A percentile compares a stretch with the other conserved stretches of the same genome.
Conservation (phyloP, 2,113 vertebrate genomes). For the Corythoichthys haematopterus region DNA sequence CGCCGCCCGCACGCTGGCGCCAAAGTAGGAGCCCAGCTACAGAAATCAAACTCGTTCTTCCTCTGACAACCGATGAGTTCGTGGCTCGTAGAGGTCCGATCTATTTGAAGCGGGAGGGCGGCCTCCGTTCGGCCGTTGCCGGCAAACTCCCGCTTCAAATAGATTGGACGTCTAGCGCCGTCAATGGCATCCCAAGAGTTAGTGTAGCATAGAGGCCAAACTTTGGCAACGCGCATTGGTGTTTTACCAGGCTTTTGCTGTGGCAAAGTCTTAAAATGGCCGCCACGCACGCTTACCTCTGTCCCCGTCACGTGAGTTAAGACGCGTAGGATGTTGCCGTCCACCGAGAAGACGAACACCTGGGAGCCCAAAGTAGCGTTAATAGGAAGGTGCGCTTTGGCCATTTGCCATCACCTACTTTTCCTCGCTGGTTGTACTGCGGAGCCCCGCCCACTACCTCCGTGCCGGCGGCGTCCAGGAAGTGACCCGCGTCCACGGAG, state of each 20-base stretch:
- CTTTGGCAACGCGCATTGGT: too few species aligned
- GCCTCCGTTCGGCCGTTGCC: too few species aligned
- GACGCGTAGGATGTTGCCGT: constrained; percentile 61
- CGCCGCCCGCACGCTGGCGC: constrained; percentile 83
- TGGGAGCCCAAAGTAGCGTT: constrained; percentile 33
- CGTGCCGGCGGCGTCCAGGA: constrained; percentile 63
- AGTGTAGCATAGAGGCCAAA: too few species aligned
- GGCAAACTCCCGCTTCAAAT: too few species aligned
- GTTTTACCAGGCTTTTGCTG: too few species aligned
- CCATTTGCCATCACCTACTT: constrained; percentile 69
- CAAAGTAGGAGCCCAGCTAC: constrained; percentile 94
- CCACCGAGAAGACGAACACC: constrained; percentile 81
- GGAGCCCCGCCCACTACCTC: constrained; percentile 92
- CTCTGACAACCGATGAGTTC: too few species aligned
- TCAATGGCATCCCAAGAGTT: too few species aligned
- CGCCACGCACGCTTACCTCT: constrained; percentile 69
- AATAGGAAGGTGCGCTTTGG: too few species aligned
- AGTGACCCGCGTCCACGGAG: constrained; percentile 87
- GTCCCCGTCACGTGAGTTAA: constrained; percentile 76
- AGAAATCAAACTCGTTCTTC: neutral
- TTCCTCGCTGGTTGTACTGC: constrained; percentile 87
- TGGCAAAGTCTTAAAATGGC: too few species aligned
- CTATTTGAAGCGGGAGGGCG: too few species aligned
- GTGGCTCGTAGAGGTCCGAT: too few species aligned
- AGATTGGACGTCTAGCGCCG: too few species aligned